A percentile compares a stretch with the other conserved stretches of the same genome.
Conservation (phyloP, 2,113 vertebrate genomes). For the Trematomus loennbergii region DNA sequence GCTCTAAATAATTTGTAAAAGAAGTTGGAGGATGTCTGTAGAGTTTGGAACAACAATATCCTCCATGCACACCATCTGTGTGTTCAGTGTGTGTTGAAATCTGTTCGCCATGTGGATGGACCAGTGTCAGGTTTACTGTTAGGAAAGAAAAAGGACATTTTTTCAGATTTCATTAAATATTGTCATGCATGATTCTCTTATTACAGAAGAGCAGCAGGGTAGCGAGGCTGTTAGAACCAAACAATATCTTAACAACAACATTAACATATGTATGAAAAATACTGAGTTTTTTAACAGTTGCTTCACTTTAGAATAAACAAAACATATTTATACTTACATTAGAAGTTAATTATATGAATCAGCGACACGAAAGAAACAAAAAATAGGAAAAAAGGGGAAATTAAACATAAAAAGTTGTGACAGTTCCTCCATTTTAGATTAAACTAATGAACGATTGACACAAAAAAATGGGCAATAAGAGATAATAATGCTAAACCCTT, state of each 20-base stretch:
- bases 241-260: slow-evolving; percentile 8
- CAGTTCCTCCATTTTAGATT: too few species aligned
- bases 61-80: slow-evolving; percentile 40
- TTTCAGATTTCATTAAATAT: slow-evolving; percentile 32
- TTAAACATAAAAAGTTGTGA: too few species aligned
- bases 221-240: background rate
- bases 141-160: slow-evolving; percentile 2
- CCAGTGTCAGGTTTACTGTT: slow-evolving; percentile 9
- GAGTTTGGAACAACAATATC: slow-evolving; percentile 21
- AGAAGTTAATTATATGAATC: too few species aligned
- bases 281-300: too few species aligned
- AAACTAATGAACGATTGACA: too few species aligned
- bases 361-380: too few species aligned
- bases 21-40: slow-evolving; percentile 50
- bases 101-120: background rate
- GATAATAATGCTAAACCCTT: too few species aligned
- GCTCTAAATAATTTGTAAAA: slow-evolving; percentile 60
- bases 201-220: background rate
- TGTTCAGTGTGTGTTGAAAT: slow-evolving; percentile 7
- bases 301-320: too few species aligned
- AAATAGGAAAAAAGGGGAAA: too few species aligned
- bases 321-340: too few species aligned
- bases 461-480: too few species aligned
- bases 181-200: slow-evolving; percentile 20
- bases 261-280: background rate